Evolutionary conservation across 2,888 invertebrate genomes (phyloP).

Genomic region (Malachius bipustulatus): DNA sequence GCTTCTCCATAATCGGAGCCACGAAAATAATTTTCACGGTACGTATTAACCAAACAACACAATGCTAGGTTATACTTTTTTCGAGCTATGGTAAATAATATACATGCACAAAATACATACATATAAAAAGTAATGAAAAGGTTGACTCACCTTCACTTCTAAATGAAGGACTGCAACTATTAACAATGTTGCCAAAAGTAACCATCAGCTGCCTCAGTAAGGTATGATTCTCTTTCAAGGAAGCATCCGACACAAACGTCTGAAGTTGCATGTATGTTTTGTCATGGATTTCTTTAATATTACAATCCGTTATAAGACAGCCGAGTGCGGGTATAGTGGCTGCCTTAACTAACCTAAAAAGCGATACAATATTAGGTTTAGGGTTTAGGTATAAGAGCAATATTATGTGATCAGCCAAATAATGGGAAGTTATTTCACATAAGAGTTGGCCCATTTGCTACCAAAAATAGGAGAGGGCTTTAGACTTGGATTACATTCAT

Average conservation of each 20-base stretch:
- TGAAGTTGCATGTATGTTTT: constrained; percentile 44
- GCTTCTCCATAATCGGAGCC: too few relatives aligned
- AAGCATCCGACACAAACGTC: constrained; percentile 34
- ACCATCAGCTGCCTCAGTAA: constrained; percentile 47
- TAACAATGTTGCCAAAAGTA: constrained; percentile 48
- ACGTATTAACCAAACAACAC: too few relatives aligned
- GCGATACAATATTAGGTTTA: background rate
- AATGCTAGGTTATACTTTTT: too few relatives aligned
- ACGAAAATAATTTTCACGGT: too few relatives aligned
- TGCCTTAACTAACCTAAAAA: constrained; percentile 44
- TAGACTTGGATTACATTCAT: too few relatives aligned
- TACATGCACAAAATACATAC: background rate
- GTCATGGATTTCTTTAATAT: constrained; percentile 40
- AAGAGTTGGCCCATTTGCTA: too few relatives aligned
- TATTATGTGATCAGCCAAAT: too few relatives aligned
- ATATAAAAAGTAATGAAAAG: background rate
- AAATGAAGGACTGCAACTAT: constrained; percentile 45
- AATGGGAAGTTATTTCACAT: too few relatives aligned
- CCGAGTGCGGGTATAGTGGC: constrained; percentile 53
- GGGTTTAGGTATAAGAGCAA: too few relatives aligned
- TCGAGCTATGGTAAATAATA: too few relatives aligned
- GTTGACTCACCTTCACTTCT: constrained; percentile 48
- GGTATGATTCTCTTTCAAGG: constrained; percentile 34
- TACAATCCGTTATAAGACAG: constrained; percentile 42
- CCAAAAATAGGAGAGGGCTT: too few relatives aligned